Evolutionary conservation across 1,140 invertebrate species (phyloP), one percentile per base, ranked within the genome.

Genomic region (Aphelenchoides besseyi): DNA sequence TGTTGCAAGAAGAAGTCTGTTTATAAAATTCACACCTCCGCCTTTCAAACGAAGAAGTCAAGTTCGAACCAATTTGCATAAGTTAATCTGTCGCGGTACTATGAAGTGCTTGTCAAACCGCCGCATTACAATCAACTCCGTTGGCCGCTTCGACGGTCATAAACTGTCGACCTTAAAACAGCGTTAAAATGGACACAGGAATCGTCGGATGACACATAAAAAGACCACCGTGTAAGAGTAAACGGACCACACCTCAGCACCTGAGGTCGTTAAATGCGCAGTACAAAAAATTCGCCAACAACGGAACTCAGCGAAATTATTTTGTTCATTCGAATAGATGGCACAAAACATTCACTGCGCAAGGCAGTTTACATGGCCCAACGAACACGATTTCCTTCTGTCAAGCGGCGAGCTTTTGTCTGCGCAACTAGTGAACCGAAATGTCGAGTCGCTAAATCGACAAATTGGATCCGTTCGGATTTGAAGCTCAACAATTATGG

Each of bases 111-210:
- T n/a, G n/a, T n/a, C n/a, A n/a, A n/a, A n/a, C n/a, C n/a, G n/a
- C n/a, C n/a, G n/a, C n/a, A n/a, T n/a, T n/a, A n/a, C 41, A 48
- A 48, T 48, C 41, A 48, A 48, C 41, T 48, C 41, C 41, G 41
- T 48, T 23, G 41, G 41, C 41, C 41, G 41, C 41, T 16, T 48
- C 41, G 41, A 48, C 41, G 41, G 41, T 23, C 41, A 23, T 48
- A 48, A 48, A 48, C 12, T n/a, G n/a, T n/a, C 41, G 41, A 48
- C 41, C 41, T 48, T 48, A 16, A 23, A 48, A 48, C 41, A 48
- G 41, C 12, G 12, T 23, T 23, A 23, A 48, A 48, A 48, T 48
- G 41, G 41, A 48, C 41, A 48, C 41, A 23, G 23, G 41, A 16
- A 23, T n/a, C 12, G 41, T 48, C 41, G 41, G 41, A 48, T 48